Base-by-base conservation (phyloP, 2,113 vertebrate species). In the Rafetus swinhoei region DNA sequence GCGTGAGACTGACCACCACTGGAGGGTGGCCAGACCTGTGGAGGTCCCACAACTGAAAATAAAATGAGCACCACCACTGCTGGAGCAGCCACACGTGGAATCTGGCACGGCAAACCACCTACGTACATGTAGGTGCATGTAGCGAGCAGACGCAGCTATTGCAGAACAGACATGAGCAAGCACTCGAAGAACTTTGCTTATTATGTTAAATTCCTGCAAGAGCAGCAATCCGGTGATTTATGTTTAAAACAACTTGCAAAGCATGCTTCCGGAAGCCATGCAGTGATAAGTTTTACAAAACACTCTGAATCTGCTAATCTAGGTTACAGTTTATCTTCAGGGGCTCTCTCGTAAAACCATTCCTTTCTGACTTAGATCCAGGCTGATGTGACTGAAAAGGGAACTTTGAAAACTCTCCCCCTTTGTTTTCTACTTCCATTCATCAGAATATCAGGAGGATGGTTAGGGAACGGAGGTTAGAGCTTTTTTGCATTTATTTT, bases 291-390 rank as follows among this genome's bases (percentile, higher is more conserved):
- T 95, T 86, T 81, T 80, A 96, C 93, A 97, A 93, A 45, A 45
- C 14, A 54, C 14, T 94, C 95, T 95, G 81, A 94, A 92, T 92
- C 87, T 91, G 81, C 19, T 97, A 97, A 97, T 97, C 95, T 97
- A 97, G 97, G 95, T 96, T 97, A 96, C 32, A 85, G 57, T 96
- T 96, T 95, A 95, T 97, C 96, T 97, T 95, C 94, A 95, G 97
- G 97, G 95, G 89, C 87, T 92, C 92, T 91, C 89, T 93, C 83
- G 16, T 82, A 96, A 89, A 72, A 95, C 90, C 85, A 90, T 86
- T 93, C 84, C 89, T 89, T 89, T 93, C 88, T 86, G 76, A 85
- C 90, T 94, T n/a, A 92, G 85, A 95, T 90, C 93, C 79, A 95
- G 84, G 57, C 85, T 90, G 87, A 97, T 59, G 4, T 88, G 91